phyloP scores from a whole-genome alignment of 1,140 invertebrate species.

The Heterodera schachtii region DNA sequence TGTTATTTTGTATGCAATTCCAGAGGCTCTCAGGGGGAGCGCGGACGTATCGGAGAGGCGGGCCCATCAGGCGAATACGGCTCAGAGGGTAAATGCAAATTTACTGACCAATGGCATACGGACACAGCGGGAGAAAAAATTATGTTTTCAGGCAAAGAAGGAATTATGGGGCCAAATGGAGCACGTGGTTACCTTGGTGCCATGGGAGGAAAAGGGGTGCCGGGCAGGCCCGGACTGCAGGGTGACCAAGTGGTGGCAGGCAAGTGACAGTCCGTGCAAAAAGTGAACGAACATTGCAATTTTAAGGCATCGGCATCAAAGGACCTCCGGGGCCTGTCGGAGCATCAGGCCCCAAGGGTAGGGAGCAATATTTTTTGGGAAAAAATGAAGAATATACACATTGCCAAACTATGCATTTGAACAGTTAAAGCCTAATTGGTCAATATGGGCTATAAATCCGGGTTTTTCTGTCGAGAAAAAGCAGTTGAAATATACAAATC shows the following conservation, averaged over 20 bases:
- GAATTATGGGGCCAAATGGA: constrained; percentile 31
- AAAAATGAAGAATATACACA: too few relatives aligned
- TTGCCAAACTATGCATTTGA: too few relatives aligned
- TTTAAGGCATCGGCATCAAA: constrained; percentile 49
- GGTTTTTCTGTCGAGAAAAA: too few relatives aligned
- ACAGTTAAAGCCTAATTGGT: too few relatives aligned
- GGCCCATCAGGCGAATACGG: constrained; percentile 37
- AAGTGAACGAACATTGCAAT: constrained; percentile 10
- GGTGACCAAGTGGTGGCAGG: constrained; percentile 44
- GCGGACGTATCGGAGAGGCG: constrained; percentile 38
- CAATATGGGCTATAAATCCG: too few relatives aligned
- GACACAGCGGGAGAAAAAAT: too few relatives aligned
- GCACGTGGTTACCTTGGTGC: constrained; percentile 19
- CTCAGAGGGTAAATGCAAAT: constrained; percentile 3
- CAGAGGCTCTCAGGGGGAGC: constrained; percentile 52
- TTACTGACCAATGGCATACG: too few relatives aligned
- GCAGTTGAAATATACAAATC: too few relatives aligned
- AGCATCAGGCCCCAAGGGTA: constrained; percentile 33
- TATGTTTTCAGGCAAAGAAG: constrained; percentile 22
- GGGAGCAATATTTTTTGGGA: too few relatives aligned
- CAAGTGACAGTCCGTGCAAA: background rate
- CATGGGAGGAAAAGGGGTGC: constrained; percentile 22
- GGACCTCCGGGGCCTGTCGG: constrained; percentile 47
- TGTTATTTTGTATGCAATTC: too few relatives aligned
- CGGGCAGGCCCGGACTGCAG: constrained; percentile 38